These are phyloP conservation scores for Araneus ventricosus DNA, from an alignment of 1,140 invertebrate species.

Conservation along the genomic window DNA sequence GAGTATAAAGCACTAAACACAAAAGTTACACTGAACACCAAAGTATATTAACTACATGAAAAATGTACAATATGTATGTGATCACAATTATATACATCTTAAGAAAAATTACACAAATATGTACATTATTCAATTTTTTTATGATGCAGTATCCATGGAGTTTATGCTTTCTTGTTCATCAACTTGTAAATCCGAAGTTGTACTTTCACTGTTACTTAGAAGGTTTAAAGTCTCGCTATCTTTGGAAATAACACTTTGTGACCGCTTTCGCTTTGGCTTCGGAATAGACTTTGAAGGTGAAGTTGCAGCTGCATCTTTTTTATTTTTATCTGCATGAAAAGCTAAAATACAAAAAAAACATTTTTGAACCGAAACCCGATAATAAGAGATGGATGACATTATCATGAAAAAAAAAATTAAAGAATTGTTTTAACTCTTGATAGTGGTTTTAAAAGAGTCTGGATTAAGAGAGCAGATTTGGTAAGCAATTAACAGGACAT, in stretches of 20 bases:
- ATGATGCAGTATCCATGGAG: not conserved
- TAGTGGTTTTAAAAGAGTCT: too few species aligned
- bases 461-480: too few species aligned
- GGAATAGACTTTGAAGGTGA: constrained; percentile 44
- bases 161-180: constrained; percentile 3
- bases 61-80: not conserved
- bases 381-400: too few species aligned
- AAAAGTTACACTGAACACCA: too few species aligned
- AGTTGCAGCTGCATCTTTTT: constrained; percentile 23
- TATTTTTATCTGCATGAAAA: constrained; percentile 60
- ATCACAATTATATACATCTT: not conserved
- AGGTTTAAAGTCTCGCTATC: constrained; percentile 7
- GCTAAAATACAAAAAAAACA: constrained; percentile 15
- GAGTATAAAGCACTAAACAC: too few species aligned
- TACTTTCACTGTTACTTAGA: not conserved
- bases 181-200: not conserved
- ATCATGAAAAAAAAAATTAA: too few species aligned
- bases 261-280: constrained; percentile 35
- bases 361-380: too few species aligned
- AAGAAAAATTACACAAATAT: not conserved
- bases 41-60: not conserved
- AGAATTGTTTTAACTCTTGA: too few species aligned
- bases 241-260: constrained; percentile 1
- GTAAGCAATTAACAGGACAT: too few species aligned
- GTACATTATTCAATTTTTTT: not conserved